phyloP scores from a whole-genome alignment of 2,888 invertebrate species.

The Hypomecis punctinalis region DNA sequence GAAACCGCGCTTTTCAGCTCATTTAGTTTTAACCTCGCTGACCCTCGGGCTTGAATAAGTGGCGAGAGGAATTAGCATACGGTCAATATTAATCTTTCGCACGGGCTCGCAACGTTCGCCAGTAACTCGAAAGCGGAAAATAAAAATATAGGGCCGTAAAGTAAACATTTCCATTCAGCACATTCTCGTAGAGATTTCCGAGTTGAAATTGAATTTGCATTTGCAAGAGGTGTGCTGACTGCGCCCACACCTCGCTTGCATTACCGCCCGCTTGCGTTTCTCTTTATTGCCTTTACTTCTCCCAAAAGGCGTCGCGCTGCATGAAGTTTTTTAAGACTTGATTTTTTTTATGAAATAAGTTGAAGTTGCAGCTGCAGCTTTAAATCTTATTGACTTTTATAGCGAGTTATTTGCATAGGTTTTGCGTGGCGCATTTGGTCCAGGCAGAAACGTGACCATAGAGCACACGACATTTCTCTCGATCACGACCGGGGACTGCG shows the following conservation, averaged over 20 bases:
- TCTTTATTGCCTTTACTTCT: slow-evolving; percentile 59
- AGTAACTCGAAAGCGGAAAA: slow-evolving; percentile 47
- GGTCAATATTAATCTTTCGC: slow-evolving; percentile 60
- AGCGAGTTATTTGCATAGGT: slow-evolving; percentile 69
- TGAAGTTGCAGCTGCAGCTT: slow-evolving; percentile 57
- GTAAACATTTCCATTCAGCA: slow-evolving; percentile 64
- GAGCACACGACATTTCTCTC: slow-evolving; percentile 63
- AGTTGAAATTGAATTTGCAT: slow-evolving; percentile 68
- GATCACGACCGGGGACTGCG: slow-evolving; percentile 71
- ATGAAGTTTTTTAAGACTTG: slow-evolving; percentile 44
- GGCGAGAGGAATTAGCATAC: slow-evolving; percentile 48
- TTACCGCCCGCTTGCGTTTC: slow-evolving; percentile 57
- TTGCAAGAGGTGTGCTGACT: slow-evolving; percentile 55
- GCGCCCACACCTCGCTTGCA: slow-evolving; percentile 62
- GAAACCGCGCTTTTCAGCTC: slow-evolving; percentile 51
- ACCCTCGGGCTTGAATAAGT: slow-evolving; percentile 38
- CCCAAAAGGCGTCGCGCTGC: slow-evolving; percentile 34
- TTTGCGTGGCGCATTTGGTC: slow-evolving; percentile 55
- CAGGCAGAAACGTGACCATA: slow-evolving; percentile 74
- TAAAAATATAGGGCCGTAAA: slow-evolving; percentile 55
- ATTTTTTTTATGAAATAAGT: slow-evolving; percentile 45
- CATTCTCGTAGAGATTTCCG: slow-evolving; percentile 64
- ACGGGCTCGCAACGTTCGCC: slow-evolving; percentile 43
- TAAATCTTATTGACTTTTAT: slow-evolving; percentile 62
- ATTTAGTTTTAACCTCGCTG: slow-evolving; percentile 41